Base-by-base conservation (phyloP, 2,888 invertebrate genomes). In the Calephelis perditalis region DNA sequence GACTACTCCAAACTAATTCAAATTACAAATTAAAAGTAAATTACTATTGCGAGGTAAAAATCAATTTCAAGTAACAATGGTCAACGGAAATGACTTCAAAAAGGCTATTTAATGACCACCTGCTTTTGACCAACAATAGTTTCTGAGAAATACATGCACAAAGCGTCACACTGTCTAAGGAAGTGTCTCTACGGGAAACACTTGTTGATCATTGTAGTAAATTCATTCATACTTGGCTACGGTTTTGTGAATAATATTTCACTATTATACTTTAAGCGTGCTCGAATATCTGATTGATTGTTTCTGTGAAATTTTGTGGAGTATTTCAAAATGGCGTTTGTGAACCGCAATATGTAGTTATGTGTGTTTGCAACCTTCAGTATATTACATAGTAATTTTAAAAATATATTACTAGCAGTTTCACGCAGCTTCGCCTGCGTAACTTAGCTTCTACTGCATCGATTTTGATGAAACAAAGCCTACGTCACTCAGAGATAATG, bases 41-140 rank as follows among this genome's bases (percentile, higher is more conserved):
- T 49, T 49, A 49, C 15, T 26, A 49, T 49, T 49, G 9, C 49
- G 10, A 49, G 5, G 15, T 49, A 49, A 35, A 52, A 52, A 52
- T 52, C 26, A 44, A 44, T 57, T 44, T 40, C n/a, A 35, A 11
- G 26, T 11, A 4, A 26, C 36, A 57, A 59, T 59, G 56, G 55
- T 37, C 47, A 58, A 62, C 86, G 86, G 87, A 87, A 86, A 87
- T 81, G 86, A 82, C 76, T 67, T 64, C 76, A 71, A 76, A 79
- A 84, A 80, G 79, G 78, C 73, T 70, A 79, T 86, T 82, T 81
- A 82, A 86, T 84, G 81, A 79, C 76, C 84, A 87, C 84, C 85
- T 85, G 86, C 73, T 12, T 74, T 78, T 78, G 78, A 74, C 60
- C 55, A 67, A 65, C 46, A 60, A 64, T 65, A 61, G 36, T 57